Conservation (phyloP, 2,888 invertebrate genomes). For the Drosophila putrida region DNA sequence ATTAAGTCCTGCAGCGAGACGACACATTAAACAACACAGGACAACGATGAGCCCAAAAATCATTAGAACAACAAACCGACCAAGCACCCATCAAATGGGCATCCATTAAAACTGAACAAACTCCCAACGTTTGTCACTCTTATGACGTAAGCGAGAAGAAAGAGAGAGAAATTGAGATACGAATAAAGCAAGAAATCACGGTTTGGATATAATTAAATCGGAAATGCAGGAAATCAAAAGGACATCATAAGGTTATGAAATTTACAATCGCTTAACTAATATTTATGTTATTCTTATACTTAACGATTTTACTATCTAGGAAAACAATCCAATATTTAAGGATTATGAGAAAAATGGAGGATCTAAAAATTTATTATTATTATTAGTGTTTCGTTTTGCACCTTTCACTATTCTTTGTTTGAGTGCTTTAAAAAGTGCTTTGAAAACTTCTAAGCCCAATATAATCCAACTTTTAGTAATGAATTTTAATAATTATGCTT, state of each 20-base stretch:
- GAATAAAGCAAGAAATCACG: not conserved
- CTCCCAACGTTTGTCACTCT: conserved; percentile 29
- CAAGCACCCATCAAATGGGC: conserved; percentile 38
- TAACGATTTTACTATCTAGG: too few relatives aligned
- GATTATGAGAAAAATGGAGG: too few relatives aligned
- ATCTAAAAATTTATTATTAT: too few relatives aligned
- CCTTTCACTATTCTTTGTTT: too few relatives aligned
- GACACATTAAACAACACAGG: conserved; percentile 49
- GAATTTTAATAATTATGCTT: too few relatives aligned
- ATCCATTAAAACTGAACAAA: conserved; percentile 54
- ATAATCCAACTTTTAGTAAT: too few relatives aligned
- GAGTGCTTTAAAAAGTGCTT: too few relatives aligned
- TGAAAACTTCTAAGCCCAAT: too few relatives aligned
- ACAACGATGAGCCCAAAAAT: conserved; percentile 41
- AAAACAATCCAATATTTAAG: too few relatives aligned
- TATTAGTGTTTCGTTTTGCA: too few relatives aligned
- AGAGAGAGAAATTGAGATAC: not conserved
- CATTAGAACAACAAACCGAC: conserved; percentile 30
- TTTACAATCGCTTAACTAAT: not conserved
- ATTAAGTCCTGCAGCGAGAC: conserved; percentile 78
- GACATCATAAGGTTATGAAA: not conserved
- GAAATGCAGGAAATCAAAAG: not conserved
- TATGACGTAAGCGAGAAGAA: conserved; percentile 54
- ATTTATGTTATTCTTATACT: too few relatives aligned
- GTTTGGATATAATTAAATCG: not conserved